A percentile compares a stretch with the other conserved stretches of the same genome.
These are phyloP conservation scores for Cataglyphis cursor DNA, from an alignment of 2,888 invertebrate species.

Conservation along the genomic window DNA sequence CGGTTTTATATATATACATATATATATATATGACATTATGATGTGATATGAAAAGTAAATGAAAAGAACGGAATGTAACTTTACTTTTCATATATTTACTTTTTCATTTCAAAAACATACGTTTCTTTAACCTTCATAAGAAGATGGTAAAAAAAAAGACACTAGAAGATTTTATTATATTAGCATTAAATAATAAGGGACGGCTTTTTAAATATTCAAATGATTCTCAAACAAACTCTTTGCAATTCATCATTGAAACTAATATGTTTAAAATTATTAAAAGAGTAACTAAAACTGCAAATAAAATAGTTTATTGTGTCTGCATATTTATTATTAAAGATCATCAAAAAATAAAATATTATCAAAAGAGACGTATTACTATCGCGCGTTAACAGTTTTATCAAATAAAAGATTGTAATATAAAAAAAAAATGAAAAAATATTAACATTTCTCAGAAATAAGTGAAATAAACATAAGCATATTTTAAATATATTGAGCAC, in stretches of 20 bases:
- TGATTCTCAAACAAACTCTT: slow-evolving; percentile 2
- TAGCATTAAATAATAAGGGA: not conserved
- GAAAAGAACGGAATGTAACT: not conserved
- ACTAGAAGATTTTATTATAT: not conserved
- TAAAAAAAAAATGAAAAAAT: not conserved
- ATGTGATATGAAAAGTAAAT: slow-evolving; percentile 1
- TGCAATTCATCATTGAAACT: not conserved
- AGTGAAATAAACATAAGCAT: not conserved
- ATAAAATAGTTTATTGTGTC: not conserved
- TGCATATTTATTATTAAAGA: not conserved
- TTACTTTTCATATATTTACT: slow-evolving; percentile 2
- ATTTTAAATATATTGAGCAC: not conserved
- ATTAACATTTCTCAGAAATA: not conserved
- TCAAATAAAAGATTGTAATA: not conserved
- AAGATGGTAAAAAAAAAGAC: not conserved
- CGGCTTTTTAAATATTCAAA: not conserved
- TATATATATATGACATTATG: not conserved
- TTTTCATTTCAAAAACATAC: slow-evolving; percentile 17
- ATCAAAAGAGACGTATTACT: not conserved
- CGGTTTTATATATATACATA: not conserved
- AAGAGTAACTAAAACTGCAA: not conserved
- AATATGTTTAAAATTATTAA: not conserved
- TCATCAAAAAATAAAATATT: not conserved
- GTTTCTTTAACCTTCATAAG: slow-evolving; percentile 1
- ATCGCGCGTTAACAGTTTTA: not conserved